Percentiles rank a stretch among this genome's conserved stretches.
These are phyloP conservation scores for Erynnis tages DNA, from an alignment of 2,888 invertebrate genomes.

Conservation along the genomic window DNA sequence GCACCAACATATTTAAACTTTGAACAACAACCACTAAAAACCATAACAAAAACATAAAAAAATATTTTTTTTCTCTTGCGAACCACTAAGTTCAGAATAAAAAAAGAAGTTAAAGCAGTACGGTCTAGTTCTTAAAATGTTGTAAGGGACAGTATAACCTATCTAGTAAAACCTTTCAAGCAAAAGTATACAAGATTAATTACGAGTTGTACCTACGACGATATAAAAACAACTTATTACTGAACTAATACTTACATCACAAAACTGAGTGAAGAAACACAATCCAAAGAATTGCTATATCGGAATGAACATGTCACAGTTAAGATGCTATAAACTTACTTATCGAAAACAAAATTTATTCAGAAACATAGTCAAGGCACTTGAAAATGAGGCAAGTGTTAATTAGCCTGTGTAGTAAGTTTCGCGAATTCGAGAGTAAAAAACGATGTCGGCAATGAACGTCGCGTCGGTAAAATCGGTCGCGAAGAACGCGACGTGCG, in stretches of 20 bases:
- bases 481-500: constrained; percentile 49
- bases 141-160: no score
- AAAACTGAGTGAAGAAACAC: constrained; percentile 9
- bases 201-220: neutral
- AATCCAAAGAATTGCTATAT: constrained; percentile 21
- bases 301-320: constrained; percentile 23
- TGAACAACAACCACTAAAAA: no score
- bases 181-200: no score
- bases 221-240: neutral
- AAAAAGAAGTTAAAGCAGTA: no score
- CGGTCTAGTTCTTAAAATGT: no score
- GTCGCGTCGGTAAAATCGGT: no score
- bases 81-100: no score
- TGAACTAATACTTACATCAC: constrained; percentile 16
- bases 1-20: no score
- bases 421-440: constrained; percentile 12
- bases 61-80: no score
- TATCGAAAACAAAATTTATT: constrained; percentile 22
- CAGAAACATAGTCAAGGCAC: constrained; percentile 7
- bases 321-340: constrained; percentile 10
- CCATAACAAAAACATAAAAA: no score
- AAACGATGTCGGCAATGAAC: constrained; percentile 14
- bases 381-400: constrained; percentile 12
- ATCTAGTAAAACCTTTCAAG: no score
- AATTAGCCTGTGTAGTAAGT: constrained; percentile 15